Percentiles rank a stretch among this genome's conserved stretches.
phyloP scores from a whole-genome alignment of 1,140 invertebrate genomes.

The Oscheius sp. region DNA sequence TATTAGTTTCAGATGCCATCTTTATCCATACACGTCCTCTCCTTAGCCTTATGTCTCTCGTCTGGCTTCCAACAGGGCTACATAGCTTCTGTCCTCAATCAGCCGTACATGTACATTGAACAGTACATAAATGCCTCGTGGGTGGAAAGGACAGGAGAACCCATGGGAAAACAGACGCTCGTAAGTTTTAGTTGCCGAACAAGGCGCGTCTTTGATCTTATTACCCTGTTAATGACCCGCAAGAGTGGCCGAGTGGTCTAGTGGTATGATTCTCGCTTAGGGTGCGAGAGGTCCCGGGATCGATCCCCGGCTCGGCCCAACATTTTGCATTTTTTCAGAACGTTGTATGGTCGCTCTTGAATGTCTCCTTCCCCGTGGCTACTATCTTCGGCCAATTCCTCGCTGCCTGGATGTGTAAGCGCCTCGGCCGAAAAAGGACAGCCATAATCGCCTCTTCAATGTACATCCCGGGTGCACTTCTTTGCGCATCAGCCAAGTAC shows the following conservation, averaged over 20 bases:
- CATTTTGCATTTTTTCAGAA: conserved; percentile 35
- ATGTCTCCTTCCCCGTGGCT: conserved; percentile 40
- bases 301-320: too few species aligned
- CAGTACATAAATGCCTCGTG: conserved; percentile 40
- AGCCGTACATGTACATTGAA: conserved; percentile 42
- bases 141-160: conserved; percentile 32
- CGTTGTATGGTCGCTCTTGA: conserved; percentile 40
- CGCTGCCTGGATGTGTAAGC: conserved; percentile 39
- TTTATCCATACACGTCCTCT: conserved; percentile 36
- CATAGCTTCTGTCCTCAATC: conserved; percentile 44
- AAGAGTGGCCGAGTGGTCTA: too few species aligned
- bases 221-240: background rate
- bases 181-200: conserved; percentile 40
- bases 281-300: too few species aligned
- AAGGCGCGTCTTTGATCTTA: too few species aligned
- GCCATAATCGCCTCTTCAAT: conserved; percentile 33
- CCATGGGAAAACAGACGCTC: conserved; percentile 28
- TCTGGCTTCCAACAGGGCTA: conserved; percentile 45
- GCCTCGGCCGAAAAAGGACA: conserved; percentile 40
- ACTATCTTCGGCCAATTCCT: conserved; percentile 45
- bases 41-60: conserved; percentile 39
- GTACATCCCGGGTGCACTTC: conserved; percentile 37
- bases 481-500: conserved; percentile 34
- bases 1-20: conserved; percentile 34
- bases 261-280: too few species aligned